A percentile compares a stretch with the other conserved stretches of the same genome.
phyloP scores from a whole-genome alignment of 2,888 invertebrate genomes.

The Erebia ligea region DNA sequence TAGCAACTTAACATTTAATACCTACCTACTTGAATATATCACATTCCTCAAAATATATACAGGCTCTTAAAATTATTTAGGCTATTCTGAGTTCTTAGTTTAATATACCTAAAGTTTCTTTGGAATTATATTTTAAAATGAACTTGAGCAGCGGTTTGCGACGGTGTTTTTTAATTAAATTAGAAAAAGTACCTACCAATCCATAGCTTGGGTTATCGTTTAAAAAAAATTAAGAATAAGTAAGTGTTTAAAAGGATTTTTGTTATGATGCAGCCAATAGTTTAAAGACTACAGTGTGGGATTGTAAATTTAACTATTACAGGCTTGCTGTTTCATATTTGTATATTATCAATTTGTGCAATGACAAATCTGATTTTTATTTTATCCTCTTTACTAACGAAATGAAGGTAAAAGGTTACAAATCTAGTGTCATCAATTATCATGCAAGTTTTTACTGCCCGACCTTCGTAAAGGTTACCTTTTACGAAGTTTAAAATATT shows the following conservation, averaged over 20 bases:
- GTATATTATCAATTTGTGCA: background rate
- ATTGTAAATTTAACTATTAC: background rate
- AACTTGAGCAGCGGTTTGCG: background rate
- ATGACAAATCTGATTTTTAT: background rate
- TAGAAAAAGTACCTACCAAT: too few species aligned
- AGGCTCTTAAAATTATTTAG: background rate
- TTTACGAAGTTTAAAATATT: slow-evolving; percentile 21
- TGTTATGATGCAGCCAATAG: too few species aligned
- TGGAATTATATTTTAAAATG: slow-evolving; percentile 4
- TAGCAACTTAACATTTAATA: slow-evolving; percentile 35
- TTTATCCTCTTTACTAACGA: background rate
- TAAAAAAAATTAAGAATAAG: too few species aligned
- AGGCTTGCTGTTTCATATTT: too few species aligned
- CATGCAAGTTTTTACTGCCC: too few species aligned
- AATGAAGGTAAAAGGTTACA: background rate
- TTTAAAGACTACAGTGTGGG: too few species aligned
- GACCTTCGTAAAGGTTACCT: background rate
- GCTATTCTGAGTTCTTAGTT: slow-evolving; percentile 7
- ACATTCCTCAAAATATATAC: slow-evolving; percentile 47
- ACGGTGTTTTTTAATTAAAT: too few species aligned
- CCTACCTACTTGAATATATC: slow-evolving; percentile 35
- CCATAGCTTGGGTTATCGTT: too few species aligned
- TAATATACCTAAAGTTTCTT: slow-evolving; percentile 17
- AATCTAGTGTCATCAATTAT: too few species aligned
- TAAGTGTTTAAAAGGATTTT: too few species aligned